Evolutionary conservation across 1,140 invertebrate genomes (phyloP).

Genomic region (Drosophila persimilis): DNA sequence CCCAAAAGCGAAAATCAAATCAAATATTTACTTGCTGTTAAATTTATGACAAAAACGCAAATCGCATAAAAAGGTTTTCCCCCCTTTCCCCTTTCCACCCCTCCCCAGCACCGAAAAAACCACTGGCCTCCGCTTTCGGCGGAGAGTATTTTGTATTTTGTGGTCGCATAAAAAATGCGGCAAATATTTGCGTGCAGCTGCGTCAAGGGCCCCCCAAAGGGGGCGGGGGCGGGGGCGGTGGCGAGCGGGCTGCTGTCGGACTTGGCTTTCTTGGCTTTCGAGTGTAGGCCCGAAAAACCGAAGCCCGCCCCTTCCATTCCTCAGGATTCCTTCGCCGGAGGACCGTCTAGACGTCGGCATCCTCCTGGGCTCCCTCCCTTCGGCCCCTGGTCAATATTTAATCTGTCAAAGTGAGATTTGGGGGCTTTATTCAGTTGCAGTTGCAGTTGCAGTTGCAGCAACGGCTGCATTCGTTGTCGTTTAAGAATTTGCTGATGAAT

Average conservation of each 20-base stretch:
- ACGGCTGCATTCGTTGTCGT: constrained; percentile 1
- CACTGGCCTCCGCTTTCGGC: background rate
- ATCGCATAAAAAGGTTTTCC: constrained; percentile 52
- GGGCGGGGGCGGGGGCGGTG: no score
- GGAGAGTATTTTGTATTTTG: constrained; percentile 22
- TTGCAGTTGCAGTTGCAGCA: constrained; percentile 16
- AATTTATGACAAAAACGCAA: constrained; percentile 71
- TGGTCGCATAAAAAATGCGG: constrained; percentile 61
- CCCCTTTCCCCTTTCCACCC: background rate
- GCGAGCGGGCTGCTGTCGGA: background rate
- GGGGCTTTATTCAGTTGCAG: constrained; percentile 10
- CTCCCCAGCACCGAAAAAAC: no score
- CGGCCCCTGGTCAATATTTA: constrained; percentile 51
- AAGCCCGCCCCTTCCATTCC: constrained; percentile 20
- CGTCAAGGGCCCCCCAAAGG: background rate
- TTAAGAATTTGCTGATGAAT: constrained; percentile 75
- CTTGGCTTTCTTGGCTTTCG: constrained; percentile 26
- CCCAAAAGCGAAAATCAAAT: constrained; percentile 52
- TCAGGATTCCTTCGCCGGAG: constrained; percentile 14
- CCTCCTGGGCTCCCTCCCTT: background rate
- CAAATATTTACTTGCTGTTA: constrained; percentile 75
- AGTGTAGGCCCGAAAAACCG: constrained; percentile 21
- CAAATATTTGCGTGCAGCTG: constrained; percentile 73
- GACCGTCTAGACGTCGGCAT: constrained; percentile 6
- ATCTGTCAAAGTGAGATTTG: constrained; percentile 55